Base-by-base conservation (phyloP, 2,888 invertebrate species). In the Nemurella pictetii region DNA sequence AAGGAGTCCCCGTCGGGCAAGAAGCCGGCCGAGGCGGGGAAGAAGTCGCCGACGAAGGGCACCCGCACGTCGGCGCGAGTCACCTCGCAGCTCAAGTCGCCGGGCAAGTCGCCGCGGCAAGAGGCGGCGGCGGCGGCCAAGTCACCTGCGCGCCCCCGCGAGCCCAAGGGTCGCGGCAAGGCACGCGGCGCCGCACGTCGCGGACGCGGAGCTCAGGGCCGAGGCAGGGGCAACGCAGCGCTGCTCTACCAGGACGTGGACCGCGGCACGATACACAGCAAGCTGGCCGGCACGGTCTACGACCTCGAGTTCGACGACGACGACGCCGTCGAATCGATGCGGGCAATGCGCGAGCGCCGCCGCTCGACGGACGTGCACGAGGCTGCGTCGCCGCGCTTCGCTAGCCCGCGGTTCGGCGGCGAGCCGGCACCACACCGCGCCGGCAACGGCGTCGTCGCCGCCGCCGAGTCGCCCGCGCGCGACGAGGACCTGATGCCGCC, bases 261-360 rank as follows among this genome's bases (percentile, higher is more conserved):
- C 88, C 7, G 85, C 88, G 5, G 87, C 88, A 94, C 96, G 0
- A 95, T 96, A 86, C 95, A 95, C 87, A 95, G 94, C 89, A 96
- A 96, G 89, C 91, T 96, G 72, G 94, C 94, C 7, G 96, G 97
- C 9, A 97, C 97, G 0, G 97, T 97, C 0, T 97, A 96, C 88
- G 97, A 96, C 89, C 93, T 95, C 87, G 94, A 96, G 89, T 96
- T 96, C 87, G 95, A 96, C 87, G 96, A 97, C 88, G 94, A 93
- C 87, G 86, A 86, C 25, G 87, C 87, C 29, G 88, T 88, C 73
- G 92, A 92, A 89, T 95, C 95, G 89, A 90, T 97, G 15, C 94
- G 96, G 88, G 94, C 96, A 12, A 93, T 97, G 91, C 92, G 97
- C 36, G 96, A 97, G 88, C 92, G 95, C 86, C 92, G 96, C 84